A percentile compares a stretch with the other conserved stretches of the same genome.
Conservation (phyloP, 2,797 vertebrate genomes). For the Gymnodraco acuticeps region DNA sequence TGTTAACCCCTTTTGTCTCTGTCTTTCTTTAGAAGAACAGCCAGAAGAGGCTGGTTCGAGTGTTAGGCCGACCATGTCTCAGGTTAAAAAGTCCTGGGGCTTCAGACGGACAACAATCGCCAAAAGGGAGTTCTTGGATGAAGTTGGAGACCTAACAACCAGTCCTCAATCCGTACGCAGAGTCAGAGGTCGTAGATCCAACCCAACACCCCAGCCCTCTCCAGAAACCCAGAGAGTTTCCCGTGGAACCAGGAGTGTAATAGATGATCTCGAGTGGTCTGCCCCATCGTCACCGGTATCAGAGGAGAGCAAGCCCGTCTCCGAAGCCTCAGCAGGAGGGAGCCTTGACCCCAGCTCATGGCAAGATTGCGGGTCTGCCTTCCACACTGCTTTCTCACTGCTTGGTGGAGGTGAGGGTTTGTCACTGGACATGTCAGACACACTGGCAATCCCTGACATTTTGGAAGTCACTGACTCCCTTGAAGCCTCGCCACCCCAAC, state of each 20-base stretch:
- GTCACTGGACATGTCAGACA: constrained; percentile 64
- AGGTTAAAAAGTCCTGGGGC: constrained; percentile 95
- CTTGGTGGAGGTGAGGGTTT: constrained; percentile 65
- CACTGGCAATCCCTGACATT: constrained; percentile 78
- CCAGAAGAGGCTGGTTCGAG: constrained; percentile 52
- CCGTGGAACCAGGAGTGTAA: constrained; percentile 71
- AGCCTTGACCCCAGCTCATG: constrained; percentile 79
- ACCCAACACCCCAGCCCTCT: constrained; percentile 43
- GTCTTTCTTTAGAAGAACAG: constrained; percentile 63
- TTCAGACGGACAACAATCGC: constrained; percentile 96
- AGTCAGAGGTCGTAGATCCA: constrained; percentile 80
- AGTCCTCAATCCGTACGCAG: constrained; percentile 82
- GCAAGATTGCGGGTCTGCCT: constrained; percentile 78
- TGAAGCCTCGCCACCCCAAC: constrained; percentile 26
- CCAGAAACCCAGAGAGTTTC: constrained; percentile 69
- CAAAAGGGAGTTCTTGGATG: constrained; percentile 88
- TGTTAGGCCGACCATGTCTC: constrained; percentile 87
- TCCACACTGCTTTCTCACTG: constrained; percentile 73
- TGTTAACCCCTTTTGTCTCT: constrained; percentile 25
- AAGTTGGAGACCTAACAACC: constrained; percentile 81
- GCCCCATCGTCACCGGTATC: constrained; percentile 84
- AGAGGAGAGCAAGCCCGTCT: constrained; percentile 84
- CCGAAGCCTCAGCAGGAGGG: constrained; percentile 85
- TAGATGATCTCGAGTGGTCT: constrained; percentile 87
- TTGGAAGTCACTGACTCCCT: constrained; percentile 37